Evolutionary conservation across 2,888 invertebrate species (phyloP).

Genomic region (Andricus quercusramuli): DNA sequence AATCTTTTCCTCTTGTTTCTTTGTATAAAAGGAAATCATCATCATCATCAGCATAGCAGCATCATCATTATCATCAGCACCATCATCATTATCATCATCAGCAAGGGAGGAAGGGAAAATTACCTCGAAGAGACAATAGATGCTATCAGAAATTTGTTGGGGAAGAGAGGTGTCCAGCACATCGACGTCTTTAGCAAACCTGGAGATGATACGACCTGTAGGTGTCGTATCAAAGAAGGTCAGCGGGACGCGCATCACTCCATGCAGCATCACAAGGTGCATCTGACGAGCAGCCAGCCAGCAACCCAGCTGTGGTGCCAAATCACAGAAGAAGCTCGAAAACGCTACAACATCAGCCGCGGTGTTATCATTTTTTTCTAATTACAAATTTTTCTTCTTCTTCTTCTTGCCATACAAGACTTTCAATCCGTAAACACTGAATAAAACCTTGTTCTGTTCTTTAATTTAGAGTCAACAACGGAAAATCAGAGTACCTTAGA

Average conservation of each 20-base stretch:
- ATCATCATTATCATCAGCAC: slow-evolving; percentile 1
- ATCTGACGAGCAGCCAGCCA: slow-evolving; percentile 83
- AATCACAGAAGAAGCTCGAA: slow-evolving; percentile 84
- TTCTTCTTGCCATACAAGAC: slow-evolving; percentile 27
- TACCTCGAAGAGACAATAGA: slow-evolving; percentile 88
- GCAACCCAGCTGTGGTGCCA: slow-evolving; percentile 85
- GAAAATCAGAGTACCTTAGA: slow-evolving; percentile 12
- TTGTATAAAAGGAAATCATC: slow-evolving; percentile 20
- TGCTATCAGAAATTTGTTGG: slow-evolving; percentile 83
- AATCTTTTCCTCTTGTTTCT: not conserved
- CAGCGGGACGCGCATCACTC: slow-evolving; percentile 79
- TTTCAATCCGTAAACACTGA: not conserved
- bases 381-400: slow-evolving; percentile 13
- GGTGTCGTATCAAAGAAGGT: slow-evolving; percentile 80
- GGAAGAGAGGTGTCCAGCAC: slow-evolving; percentile 86
- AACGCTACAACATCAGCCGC: slow-evolving; percentile 83
- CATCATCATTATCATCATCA: slow-evolving; percentile 41
- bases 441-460: slow-evolving; percentile 32
- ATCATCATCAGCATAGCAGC: not conserved
- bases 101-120: slow-evolving; percentile 63
- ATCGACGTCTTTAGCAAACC: slow-evolving; percentile 89
- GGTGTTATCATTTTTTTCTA: slow-evolving; percentile 63
- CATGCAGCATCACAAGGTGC: slow-evolving; percentile 77
- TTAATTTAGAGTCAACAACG: slow-evolving; percentile 38
- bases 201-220: slow-evolving; percentile 80